Evolutionary conservation across 2,888 invertebrate species (phyloP).

Genomic region (Mycalesis mineus): DNA sequence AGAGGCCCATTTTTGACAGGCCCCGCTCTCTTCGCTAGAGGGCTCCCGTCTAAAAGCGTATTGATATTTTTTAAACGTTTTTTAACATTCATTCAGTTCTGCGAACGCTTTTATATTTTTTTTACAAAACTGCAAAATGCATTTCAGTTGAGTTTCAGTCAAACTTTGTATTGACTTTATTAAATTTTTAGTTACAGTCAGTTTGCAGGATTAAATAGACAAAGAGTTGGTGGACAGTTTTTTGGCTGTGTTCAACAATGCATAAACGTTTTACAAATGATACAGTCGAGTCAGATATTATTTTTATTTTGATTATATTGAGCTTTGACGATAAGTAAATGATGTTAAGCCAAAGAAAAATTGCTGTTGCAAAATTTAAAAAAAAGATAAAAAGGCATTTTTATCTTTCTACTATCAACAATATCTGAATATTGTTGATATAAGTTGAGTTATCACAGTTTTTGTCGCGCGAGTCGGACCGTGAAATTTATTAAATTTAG

Average conservation of each 20-base stretch:
- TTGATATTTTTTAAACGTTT: slow-evolving; percentile 19
- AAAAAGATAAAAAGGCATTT: no score
- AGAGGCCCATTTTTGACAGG: slow-evolving; percentile 59
- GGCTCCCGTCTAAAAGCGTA: slow-evolving; percentile 49
- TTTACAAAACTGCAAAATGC: slow-evolving; percentile 3
- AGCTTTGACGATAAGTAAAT: no score
- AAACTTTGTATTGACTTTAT: background rate
- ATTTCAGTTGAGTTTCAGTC: background rate
- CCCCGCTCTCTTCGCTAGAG: slow-evolving; percentile 48
- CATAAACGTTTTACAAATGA: no score
- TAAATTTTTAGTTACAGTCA: background rate
- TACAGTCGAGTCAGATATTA: no score
- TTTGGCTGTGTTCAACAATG: background rate
- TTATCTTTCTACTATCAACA: no score
- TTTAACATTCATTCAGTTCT: slow-evolving; percentile 6
- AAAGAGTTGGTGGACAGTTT: background rate
- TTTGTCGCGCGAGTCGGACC: no score
- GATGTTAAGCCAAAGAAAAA: no score
- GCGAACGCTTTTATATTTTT: slow-evolving; percentile 6
- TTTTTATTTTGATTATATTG: background rate
- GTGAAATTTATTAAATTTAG: no score
- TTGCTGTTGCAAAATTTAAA: no score
- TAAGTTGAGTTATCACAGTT: no score
- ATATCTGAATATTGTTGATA: no score
- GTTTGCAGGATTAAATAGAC: background rate